phyloP scores from a whole-genome alignment of 2,113 vertebrate genomes.

The Strix uralensis region DNA sequence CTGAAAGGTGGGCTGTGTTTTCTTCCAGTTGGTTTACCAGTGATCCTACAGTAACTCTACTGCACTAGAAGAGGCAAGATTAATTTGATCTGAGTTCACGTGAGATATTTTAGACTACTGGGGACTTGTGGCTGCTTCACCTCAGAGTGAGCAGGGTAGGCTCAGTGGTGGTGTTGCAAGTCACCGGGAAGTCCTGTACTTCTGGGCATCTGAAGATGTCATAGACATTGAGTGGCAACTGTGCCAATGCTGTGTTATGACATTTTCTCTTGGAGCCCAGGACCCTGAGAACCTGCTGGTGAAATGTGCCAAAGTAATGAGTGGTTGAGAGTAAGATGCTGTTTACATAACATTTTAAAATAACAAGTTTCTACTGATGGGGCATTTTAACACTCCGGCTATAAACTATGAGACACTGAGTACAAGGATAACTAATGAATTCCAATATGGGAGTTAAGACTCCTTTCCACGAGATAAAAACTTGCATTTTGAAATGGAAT shows the following conservation, averaged over 20 bases:
- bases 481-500: not conserved
- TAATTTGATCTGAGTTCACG: not conserved
- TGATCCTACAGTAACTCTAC: not conserved
- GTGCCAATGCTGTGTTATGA: not conserved
- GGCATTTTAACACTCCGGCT: not conserved
- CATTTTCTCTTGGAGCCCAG: not conserved
- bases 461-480: not conserved
- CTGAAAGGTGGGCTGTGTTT: not conserved
- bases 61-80: not conserved
- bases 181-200: not conserved
- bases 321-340: not conserved
- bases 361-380: not conserved
- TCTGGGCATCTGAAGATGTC: not conserved
- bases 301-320: not conserved
- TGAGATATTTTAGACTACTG: rapidly evolving
- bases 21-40: not conserved
- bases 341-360: not conserved
- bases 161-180: not conserved
- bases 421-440: not conserved
- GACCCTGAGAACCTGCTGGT: not conserved
- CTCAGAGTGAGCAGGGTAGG: not conserved
- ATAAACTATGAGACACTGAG: not conserved
- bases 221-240: rapidly evolving
- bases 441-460: not conserved
- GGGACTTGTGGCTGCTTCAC: not conserved